These are phyloP conservation scores for Platycnemis pennipes DNA, from an alignment of 2,888 invertebrate genomes.

Conservation along the genomic window DNA sequence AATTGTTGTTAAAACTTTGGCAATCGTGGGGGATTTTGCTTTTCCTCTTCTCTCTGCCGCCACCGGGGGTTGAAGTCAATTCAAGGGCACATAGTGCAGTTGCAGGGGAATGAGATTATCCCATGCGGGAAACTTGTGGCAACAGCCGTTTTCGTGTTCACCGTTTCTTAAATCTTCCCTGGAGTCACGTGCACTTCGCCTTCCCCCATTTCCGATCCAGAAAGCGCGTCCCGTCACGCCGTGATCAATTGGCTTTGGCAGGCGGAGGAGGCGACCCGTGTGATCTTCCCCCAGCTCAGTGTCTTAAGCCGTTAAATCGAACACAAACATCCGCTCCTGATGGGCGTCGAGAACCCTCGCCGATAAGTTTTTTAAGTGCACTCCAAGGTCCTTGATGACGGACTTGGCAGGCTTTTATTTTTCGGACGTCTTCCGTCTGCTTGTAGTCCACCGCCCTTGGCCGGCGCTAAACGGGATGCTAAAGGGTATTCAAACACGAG, in stretches of 20 bases:
- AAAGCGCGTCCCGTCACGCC: background rate
- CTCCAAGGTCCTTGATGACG: background rate
- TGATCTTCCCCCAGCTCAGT: background rate
- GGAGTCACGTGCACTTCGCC: background rate
- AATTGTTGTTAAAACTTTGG: too few species aligned
- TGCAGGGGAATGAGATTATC: too few species aligned
- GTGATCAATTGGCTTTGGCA: background rate
- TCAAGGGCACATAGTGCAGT: too few species aligned
- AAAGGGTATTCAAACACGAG: background rate
- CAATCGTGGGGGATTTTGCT: too few species aligned
- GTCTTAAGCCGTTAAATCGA: background rate
- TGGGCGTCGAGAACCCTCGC: background rate
- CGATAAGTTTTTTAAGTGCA: background rate
- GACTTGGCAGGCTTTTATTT: background rate
- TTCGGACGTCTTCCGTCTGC: background rate
- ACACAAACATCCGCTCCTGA: background rate
- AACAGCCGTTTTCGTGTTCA: background rate
- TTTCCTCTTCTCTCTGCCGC: too few species aligned
- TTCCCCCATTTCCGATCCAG: background rate
- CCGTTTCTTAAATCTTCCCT: background rate
- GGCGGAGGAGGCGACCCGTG: background rate
- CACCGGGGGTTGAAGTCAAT: too few species aligned
- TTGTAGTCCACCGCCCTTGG: background rate
- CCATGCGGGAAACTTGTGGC: too few species aligned
- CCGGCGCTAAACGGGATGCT: background rate